Percentiles rank a stretch among this genome's conserved stretches.
These are phyloP conservation scores for Xiphydria camelus DNA, from an alignment of 2,888 invertebrate species.

Conservation along the genomic window DNA sequence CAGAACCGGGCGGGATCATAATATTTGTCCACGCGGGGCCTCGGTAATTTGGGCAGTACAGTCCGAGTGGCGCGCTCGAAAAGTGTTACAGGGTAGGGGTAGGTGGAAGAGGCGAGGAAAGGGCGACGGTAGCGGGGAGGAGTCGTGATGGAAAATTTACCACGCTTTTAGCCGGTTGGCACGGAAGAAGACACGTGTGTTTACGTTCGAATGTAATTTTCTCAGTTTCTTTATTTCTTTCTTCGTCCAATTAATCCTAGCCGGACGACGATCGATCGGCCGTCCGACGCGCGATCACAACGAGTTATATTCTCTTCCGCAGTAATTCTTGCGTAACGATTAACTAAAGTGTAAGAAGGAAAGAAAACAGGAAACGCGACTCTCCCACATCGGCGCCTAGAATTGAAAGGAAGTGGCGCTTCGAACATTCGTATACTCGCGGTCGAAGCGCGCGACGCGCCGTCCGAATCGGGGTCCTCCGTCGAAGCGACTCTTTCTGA, in stretches of 20 bases:
- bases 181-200: background rate
- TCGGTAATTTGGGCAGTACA: no score
- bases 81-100: background rate
- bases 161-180: no score
- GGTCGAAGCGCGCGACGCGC: no score
- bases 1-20: background rate
- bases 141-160: constrained; percentile 2
- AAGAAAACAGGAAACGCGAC: no score
- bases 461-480: no score
- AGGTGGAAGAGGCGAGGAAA: background rate
- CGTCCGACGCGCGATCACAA: constrained; percentile 48
- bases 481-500: no score
- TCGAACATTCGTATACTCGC: no score
- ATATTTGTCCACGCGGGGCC: no score
- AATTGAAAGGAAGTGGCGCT: no score
- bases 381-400: no score
- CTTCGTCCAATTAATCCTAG: constrained; percentile 46
- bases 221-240: background rate
- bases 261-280: constrained; percentile 32
- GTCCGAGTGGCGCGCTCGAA: background rate
- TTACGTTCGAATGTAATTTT: constrained; percentile 36
- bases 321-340: constrained; percentile 37
- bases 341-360: constrained; percentile 31
- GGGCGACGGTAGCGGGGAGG: background rate
- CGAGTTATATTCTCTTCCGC: constrained; percentile 45